phyloP scores from a whole-genome alignment of 1,140 invertebrate genomes.

The Philopotamus ludificatus region DNA sequence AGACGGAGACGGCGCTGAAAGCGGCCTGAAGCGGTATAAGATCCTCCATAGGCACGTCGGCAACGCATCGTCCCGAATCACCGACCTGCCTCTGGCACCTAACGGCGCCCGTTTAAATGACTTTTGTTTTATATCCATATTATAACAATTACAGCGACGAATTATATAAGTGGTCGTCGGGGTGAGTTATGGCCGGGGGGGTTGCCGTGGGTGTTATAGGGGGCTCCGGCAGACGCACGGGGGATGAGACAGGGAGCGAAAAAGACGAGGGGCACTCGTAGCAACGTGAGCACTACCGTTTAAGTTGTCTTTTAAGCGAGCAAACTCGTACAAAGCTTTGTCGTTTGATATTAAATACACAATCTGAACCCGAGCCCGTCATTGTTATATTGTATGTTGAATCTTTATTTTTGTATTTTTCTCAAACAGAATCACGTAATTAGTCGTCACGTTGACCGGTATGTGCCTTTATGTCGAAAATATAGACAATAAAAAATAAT shows the following conservation, averaged over 20 bases:
- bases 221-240: conserved; percentile 10
- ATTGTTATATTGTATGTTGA: too few species aligned
- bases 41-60: too few species aligned
- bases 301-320: conserved; percentile 23
- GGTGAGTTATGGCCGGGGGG: conserved; percentile 10
- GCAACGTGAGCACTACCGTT: conserved; percentile 21
- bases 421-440: too few species aligned
- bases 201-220: neutral
- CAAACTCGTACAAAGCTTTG: neutral
- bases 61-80: neutral
- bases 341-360: neutral
- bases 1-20: neutral
- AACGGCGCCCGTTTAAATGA: conserved; percentile 31
- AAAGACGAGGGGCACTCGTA: conserved; percentile 4
- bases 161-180: conserved; percentile 34
- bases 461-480: too few species aligned
- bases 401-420: too few species aligned
- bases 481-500: too few species aligned
- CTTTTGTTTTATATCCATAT: conserved; percentile 41
- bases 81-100: conserved; percentile 29
- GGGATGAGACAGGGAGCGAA: neutral
- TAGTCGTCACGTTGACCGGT: too few species aligned
- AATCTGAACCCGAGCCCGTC: neutral
- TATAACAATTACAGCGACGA: conserved; percentile 40
- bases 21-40: neutral